These are phyloP conservation scores for Albula glossodonta DNA, from an alignment of 2,113 vertebrate genomes.

Conservation along the genomic window DNA sequence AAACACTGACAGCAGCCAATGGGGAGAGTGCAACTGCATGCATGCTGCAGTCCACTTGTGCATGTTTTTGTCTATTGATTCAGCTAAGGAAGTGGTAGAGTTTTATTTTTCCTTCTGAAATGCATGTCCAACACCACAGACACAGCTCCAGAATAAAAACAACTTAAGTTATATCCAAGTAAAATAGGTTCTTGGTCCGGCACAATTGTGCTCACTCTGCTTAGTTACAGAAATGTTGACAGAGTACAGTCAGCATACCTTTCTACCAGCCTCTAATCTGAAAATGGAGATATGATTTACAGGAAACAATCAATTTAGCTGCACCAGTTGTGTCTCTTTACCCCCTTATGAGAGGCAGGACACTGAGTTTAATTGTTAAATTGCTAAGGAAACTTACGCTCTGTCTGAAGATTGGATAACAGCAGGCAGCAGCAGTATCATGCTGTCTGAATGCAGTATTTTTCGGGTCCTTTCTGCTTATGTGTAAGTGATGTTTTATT, in stretches of 20 bases:
- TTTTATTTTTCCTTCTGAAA: neutral
- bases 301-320: constrained; percentile 37
- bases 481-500: neutral
- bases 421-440: constrained; percentile 7
- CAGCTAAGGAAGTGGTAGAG: neutral
- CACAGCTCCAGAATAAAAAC: neutral
- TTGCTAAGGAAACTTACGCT: constrained; percentile 33
- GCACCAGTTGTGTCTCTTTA: constrained; percentile 16
- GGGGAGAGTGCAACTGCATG: too few species aligned
- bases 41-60: neutral
- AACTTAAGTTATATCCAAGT: neutral
- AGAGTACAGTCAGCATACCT: constrained; percentile 29
- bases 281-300: constrained; percentile 41
- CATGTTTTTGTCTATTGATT: neutral
- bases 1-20: neutral
- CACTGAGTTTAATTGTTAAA: constrained; percentile 27
- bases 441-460: neutral
- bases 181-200: too few species aligned
- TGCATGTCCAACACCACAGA: neutral
- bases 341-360: constrained; percentile 33
- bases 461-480: neutral
- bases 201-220: constrained; percentile 4
- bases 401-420: constrained; percentile 14
- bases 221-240: constrained; percentile 40
- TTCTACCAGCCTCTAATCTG: constrained; percentile 7